Base-by-base conservation (phyloP, 2,888 invertebrate species). In the Callinectes sapidus region DNA sequence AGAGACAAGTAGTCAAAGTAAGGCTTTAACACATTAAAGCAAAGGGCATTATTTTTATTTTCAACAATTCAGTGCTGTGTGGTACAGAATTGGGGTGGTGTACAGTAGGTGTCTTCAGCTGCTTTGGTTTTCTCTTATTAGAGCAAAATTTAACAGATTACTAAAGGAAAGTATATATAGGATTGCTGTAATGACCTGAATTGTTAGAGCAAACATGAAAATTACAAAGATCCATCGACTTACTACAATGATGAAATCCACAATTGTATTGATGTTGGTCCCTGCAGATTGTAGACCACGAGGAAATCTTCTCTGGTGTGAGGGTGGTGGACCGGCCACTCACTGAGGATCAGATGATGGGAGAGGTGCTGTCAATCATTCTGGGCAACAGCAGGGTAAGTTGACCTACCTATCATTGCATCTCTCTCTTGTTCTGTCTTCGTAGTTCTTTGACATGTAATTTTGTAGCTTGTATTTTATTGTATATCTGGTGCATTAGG, bases 271-370 rank as follows among this genome's bases (percentile, higher is more conserved):
- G n/a, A 8, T 71, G 71, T 28, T 71, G 28, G 66, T 42, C 10
- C 42, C 14, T 71, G 2, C 87, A 97, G 97, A 97, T 98, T 81
- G 98, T 98, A 2, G 98, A 98, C 96, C 98, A 98, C 0, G 97
- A 97, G 95, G 98, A 98, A 96, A 97, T 98, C 89, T 98, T 98
- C 96, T 98, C 98, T 28, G 98, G 98, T 6, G 98, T 97, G 95
- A 96, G 98, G 94, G 97, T 98, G 2, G 97, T 98, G 0, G 99
- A 99, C 95, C 97, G 97, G 95, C 97, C 98, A 0, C 96, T 99
- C 48, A 98, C 98, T 0, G 98, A 98, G 96, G 99, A 99, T 96
- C 99, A 99, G 96, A 98, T 99, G 97, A 97, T 99, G 95, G 99
- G 98, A 0, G 99, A 99, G 96, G 99, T 98, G 0, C 96, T 99